Conservation (phyloP, 2,797 vertebrate species). For the Pseudotriccus pelzelni region DNA sequence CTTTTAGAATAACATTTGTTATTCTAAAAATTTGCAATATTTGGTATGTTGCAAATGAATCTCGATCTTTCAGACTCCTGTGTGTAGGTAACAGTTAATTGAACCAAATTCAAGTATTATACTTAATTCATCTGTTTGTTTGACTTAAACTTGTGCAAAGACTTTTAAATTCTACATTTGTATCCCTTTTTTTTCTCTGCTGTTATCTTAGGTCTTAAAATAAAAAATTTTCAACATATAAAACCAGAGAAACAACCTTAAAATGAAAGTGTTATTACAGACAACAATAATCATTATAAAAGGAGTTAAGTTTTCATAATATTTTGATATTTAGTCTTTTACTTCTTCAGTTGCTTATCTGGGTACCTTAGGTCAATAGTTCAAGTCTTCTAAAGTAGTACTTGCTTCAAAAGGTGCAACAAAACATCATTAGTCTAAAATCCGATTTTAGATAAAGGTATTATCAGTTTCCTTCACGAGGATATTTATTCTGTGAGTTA, state of each 20-base stretch:
- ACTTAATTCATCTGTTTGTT: background rate
- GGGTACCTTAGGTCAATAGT: background rate
- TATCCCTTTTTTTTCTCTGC: background rate
- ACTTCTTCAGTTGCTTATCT: background rate
- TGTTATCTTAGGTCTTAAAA: background rate
- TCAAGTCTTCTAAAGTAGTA: background rate
- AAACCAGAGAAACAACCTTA: background rate
- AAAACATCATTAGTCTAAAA: background rate
- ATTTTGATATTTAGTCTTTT: background rate
- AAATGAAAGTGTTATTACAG: background rate
- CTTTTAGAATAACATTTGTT: background rate
- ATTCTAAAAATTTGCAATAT: no score
- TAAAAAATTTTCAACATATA: background rate
- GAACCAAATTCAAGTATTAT: background rate
- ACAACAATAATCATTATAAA: background rate
- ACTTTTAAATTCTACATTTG: background rate
- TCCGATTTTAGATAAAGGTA: rapidly evolving
- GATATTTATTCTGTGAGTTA: no score
- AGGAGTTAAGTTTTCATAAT: background rate
- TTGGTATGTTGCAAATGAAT: background rate
- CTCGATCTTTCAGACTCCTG: background rate
- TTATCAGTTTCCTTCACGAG: no score
- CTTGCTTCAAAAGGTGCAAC: background rate
- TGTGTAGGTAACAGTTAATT: background rate
- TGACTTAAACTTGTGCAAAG: background rate